Evolutionary conservation across 2,888 invertebrate genomes (phyloP).

Genomic region (Tenthredo scrophulariae): DNA sequence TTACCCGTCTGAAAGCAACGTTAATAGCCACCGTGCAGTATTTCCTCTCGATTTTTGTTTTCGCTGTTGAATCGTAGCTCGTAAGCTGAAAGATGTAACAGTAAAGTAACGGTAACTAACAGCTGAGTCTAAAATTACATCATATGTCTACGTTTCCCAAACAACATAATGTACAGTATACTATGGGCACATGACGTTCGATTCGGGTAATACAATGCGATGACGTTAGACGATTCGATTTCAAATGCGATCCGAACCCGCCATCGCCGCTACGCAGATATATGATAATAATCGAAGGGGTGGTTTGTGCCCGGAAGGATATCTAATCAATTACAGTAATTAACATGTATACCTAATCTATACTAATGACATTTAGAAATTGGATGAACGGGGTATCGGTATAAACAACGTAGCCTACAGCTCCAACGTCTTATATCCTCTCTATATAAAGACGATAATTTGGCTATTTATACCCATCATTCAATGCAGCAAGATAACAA

Average conservation of each 20-base stretch:
- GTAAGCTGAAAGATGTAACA: not conserved
- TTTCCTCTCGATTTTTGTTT: not conserved
- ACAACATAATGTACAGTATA: not conserved
- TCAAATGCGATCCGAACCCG: not conserved
- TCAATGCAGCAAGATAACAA: constrained; percentile 23
- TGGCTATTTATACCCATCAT: constrained; percentile 11
- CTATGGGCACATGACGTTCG: not conserved
- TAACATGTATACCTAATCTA: not conserved
- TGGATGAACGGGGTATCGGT: not conserved
- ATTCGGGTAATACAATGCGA: not conserved
- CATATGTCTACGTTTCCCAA: not conserved
- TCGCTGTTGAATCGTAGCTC: not conserved
- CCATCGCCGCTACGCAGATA: not conserved
- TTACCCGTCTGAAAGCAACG: not conserved
- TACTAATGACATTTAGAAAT: not conserved
- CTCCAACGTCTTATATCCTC: not conserved
- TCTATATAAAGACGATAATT: not conserved
- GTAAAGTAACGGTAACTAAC: not conserved
- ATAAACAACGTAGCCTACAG: not conserved
- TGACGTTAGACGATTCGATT: not conserved
- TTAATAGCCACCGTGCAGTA: not conserved
- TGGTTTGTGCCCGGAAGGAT: not conserved
- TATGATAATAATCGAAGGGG: not conserved
- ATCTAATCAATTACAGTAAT: not conserved
- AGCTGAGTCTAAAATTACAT: constrained; percentile 26